phyloP scores from a whole-genome alignment of 2,888 invertebrate genomes.

The Mechanitis mazaeus region DNA sequence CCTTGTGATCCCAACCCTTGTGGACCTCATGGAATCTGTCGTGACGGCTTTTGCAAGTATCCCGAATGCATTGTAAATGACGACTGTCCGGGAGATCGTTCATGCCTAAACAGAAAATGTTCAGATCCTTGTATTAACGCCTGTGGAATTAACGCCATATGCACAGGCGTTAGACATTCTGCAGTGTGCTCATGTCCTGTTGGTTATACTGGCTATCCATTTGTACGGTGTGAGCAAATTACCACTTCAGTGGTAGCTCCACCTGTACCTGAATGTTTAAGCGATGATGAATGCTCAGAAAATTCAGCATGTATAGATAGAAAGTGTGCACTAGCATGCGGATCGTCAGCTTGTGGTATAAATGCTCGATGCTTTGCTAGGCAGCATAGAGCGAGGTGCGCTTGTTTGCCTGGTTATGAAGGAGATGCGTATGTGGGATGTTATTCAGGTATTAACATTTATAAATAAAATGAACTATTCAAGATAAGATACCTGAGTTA shows the following conservation, averaged over 20 bases:
- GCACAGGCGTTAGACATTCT: conserved; percentile 82
- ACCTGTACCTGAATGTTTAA: conserved; percentile 84
- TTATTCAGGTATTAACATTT: conserved; percentile 76
- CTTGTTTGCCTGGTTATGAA: conserved; percentile 87
- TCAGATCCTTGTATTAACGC: conserved; percentile 88
- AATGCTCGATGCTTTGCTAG: conserved; percentile 88
- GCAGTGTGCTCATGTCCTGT: conserved; percentile 88
- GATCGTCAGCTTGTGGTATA: conserved; percentile 82
- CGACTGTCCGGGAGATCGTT: conserved; percentile 88
- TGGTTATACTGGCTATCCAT: conserved; percentile 86
- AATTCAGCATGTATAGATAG: conserved; percentile 88
- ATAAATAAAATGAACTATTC: too few relatives aligned
- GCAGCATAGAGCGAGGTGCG: conserved; percentile 87
- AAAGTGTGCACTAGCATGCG: conserved; percentile 85
- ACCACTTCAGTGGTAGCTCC: conserved; percentile 50
- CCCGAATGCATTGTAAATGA: conserved; percentile 92
- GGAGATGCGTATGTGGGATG: conserved; percentile 89
- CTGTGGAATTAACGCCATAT: conserved; percentile 90
- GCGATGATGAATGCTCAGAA: conserved; percentile 87
- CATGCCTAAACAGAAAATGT: conserved; percentile 89
- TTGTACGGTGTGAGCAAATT: conserved; percentile 80
- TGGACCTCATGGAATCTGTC: conserved; percentile 82
- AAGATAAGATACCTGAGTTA: too few relatives aligned
- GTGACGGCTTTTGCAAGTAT: conserved; percentile 81
- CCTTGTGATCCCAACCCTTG: conserved; percentile 85